Evolutionary conservation across 2,113 vertebrate species (phyloP).

Genomic region (Hippocampus mohnikei): DNA sequence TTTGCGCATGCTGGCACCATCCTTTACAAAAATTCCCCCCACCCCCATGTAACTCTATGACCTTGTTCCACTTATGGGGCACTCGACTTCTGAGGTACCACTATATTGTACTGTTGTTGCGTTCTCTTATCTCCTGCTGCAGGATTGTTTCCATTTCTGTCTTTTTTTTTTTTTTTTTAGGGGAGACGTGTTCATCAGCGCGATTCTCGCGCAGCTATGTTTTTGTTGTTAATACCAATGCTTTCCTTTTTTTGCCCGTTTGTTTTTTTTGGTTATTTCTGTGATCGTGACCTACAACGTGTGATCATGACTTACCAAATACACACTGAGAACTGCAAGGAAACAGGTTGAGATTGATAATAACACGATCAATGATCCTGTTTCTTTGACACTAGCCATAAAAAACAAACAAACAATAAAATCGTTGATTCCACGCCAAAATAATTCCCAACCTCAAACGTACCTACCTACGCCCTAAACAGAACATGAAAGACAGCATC

Average conservation of each 20-base stretch:
- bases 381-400: not conserved
- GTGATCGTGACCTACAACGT: not conserved
- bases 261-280: not conserved
- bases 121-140: constrained; percentile 18
- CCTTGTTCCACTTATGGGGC: not conserved
- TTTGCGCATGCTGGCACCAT: too few species aligned
- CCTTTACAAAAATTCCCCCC: too few species aligned
- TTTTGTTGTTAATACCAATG: not conserved
- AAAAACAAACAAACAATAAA: not conserved
- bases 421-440: not conserved
- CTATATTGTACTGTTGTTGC: constrained; percentile 10
- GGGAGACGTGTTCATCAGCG: not conserved
- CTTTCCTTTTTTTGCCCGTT: not conserved
- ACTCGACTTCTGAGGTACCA: not conserved
- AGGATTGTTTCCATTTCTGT: constrained; percentile 9
- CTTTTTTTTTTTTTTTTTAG: not conserved
- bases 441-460: constrained; percentile 12
- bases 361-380: not conserved
- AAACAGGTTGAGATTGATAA: not conserved
- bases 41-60: not conserved
- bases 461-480: not conserved
- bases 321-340: not conserved
- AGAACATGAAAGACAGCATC: constrained; percentile 20
- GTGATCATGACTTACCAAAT: not conserved
- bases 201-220: not conserved